phyloP scores from a whole-genome alignment of 2,888 invertebrate genomes.

The Odiellus spinosus region DNA sequence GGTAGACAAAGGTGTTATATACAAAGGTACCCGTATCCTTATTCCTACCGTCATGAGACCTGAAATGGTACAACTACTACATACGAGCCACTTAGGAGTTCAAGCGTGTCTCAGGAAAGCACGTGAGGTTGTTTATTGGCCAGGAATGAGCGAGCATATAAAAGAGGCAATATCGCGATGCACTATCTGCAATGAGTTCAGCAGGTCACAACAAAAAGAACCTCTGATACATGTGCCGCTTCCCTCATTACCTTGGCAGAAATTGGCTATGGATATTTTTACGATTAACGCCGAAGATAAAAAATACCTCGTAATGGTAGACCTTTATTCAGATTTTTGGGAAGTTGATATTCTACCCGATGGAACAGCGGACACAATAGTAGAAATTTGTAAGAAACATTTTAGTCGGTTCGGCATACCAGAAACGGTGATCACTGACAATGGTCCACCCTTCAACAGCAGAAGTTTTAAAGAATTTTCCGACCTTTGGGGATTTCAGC shows the following conservation, averaged over 20 bases:
- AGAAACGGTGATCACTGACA: constrained; percentile 1
- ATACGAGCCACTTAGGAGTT: no score
- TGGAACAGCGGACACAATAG: constrained; percentile 1
- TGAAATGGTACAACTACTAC: no score
- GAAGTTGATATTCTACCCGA: constrained; percentile 1
- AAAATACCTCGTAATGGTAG: constrained; percentile 3
- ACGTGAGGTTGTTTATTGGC: constrained; percentile 1
- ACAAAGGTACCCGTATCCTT: no score
- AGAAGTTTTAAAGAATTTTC: background rate
- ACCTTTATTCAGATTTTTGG: constrained; percentile 4
- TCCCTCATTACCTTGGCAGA: constrained; percentile 4
- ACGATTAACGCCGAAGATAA: background rate
- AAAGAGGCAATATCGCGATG: constrained; percentile 1
- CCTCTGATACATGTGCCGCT: constrained; percentile 1
- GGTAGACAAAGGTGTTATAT: no score
- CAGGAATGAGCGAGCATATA: constrained; percentile 1
- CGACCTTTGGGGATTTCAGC: background rate
- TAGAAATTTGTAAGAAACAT: constrained; percentile 3
- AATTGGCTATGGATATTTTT: constrained; percentile 4
- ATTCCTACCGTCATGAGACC: no score
- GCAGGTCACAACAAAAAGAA: constrained; percentile 3
- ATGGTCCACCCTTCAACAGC: constrained; percentile 4
- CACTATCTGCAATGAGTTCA: constrained; percentile 1
- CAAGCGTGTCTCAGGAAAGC: no score
- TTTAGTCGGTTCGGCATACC: constrained; percentile 5